Percentiles rank a stretch among this genome's conserved stretches.
Evolutionary conservation across 2,888 invertebrate genomes (phyloP).

Genomic region (Trachelus troglodyta): DNA sequence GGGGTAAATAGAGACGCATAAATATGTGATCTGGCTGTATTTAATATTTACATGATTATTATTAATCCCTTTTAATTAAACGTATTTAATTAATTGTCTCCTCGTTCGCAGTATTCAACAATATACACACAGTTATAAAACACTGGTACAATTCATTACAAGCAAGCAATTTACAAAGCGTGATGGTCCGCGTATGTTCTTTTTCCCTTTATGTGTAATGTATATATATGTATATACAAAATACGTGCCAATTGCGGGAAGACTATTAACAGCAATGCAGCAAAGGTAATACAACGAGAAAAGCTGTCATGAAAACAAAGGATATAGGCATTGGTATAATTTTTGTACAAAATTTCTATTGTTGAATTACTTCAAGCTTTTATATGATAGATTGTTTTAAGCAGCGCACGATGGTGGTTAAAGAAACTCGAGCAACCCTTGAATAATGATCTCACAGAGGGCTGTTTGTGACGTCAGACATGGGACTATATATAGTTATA

Average conservation of each 20-base stretch:
- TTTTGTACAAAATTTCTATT: not conserved
- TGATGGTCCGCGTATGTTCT: not conserved
- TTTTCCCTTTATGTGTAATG: not conserved
- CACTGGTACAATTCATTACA: slow-evolving; percentile 34
- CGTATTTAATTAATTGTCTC: slow-evolving; percentile 23
- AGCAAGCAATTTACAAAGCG: slow-evolving; percentile 47
- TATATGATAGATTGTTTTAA: not conserved
- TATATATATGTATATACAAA: not conserved
- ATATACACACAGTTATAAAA: slow-evolving; percentile 27
- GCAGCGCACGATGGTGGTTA: not conserved
- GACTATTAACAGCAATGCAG: not conserved
- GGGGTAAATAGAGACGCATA: not conserved
- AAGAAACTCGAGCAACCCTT: not conserved
- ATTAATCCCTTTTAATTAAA: slow-evolving; percentile 16
- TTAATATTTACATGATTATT: slow-evolving; percentile 33
- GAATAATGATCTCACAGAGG: not conserved
- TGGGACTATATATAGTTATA: not conserved
- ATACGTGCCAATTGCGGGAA: not conserved
- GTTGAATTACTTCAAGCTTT: not conserved
- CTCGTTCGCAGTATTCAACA: slow-evolving; percentile 15
- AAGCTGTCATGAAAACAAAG: not conserved
- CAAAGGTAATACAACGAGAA: not conserved
- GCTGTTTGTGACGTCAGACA: not conserved
- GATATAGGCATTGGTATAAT: not conserved
- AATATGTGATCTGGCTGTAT: not conserved